Evolutionary conservation across 2,113 vertebrate species (phyloP).

Genomic region (Chroicocephalus ridibundus): DNA sequence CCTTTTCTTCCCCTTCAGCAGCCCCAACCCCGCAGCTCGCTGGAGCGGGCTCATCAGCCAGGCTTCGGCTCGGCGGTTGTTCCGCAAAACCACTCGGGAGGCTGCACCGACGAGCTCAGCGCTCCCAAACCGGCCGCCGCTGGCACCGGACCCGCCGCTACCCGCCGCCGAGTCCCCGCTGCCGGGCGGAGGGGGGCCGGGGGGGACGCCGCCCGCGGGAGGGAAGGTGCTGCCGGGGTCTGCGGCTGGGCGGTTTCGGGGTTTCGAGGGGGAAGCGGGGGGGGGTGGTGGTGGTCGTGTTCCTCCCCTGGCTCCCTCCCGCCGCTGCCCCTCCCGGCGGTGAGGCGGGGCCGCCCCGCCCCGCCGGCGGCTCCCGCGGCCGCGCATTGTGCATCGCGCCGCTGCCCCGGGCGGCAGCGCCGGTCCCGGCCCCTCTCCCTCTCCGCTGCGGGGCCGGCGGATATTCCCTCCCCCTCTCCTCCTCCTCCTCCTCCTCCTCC

Average conservation of each 20-base stretch:
- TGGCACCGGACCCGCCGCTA: not conserved
- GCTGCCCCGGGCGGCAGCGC: not conserved
- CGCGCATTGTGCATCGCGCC: not conserved
- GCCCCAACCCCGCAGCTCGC: not conserved
- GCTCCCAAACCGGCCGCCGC: not conserved
- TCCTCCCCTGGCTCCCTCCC: accelerated
- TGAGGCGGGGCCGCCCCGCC: not conserved
- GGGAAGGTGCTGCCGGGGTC: not conserved
- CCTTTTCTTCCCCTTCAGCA: not conserved
- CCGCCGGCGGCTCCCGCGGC: not conserved
- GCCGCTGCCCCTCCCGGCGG: not conserved
- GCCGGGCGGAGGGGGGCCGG: accelerated
- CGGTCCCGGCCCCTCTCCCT: accelerated
- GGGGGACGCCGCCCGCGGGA: not conserved
- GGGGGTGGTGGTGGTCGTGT: accelerated
- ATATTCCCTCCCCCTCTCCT: too few relatives aligned
- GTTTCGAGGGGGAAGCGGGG: too few relatives aligned
- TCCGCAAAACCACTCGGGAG: not conserved
- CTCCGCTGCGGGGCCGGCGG: not conserved
- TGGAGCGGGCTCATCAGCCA: not conserved
- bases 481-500: too few relatives aligned
- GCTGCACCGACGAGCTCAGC: not conserved
- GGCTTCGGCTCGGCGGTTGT: not conserved
- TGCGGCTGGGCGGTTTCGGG: accelerated
- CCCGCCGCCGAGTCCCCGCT: not conserved